phyloP scores from a whole-genome alignment of 2,888 invertebrate species.

The Monoplex corrugatus region DNA sequence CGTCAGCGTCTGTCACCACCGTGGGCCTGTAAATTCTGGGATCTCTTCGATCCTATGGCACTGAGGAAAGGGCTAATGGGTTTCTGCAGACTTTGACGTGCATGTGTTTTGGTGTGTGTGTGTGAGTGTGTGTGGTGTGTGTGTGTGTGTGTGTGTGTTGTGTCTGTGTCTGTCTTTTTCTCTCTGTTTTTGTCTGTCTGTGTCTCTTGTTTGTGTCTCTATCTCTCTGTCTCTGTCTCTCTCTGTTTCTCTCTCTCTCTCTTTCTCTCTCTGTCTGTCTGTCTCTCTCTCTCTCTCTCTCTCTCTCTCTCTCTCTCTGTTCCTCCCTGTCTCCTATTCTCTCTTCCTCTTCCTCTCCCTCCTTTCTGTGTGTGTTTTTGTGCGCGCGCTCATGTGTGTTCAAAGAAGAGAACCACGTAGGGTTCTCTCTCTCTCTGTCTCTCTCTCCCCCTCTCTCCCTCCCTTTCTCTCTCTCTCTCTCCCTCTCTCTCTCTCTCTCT shows the following conservation, averaged over 20 bases:
- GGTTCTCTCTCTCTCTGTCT: not conserved
- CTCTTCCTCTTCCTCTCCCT: not conserved
- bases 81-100: too few species aligned
- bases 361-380: too few species aligned
- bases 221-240: not conserved
- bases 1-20: too few species aligned
- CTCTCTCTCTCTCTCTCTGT: not conserved
- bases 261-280: not conserved
- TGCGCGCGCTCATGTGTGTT: too few species aligned
- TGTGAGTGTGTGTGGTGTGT: too few species aligned
- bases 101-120: too few species aligned
- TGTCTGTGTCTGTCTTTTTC: not conserved
- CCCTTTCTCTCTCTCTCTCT: not conserved
- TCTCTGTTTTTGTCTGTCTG: not conserved
- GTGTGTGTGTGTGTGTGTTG: too few species aligned
- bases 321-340: not conserved
- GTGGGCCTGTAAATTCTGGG: too few species aligned
- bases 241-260: not conserved
- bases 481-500: not conserved
- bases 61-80: too few species aligned
- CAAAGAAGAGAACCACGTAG: too few species aligned
- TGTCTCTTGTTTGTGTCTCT: not conserved
- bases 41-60: too few species aligned
- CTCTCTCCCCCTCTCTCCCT: not conserved
- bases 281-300: not conserved